Conservation (phyloP, 2,888 invertebrate species). For the Pogonocherus hispidulus region DNA sequence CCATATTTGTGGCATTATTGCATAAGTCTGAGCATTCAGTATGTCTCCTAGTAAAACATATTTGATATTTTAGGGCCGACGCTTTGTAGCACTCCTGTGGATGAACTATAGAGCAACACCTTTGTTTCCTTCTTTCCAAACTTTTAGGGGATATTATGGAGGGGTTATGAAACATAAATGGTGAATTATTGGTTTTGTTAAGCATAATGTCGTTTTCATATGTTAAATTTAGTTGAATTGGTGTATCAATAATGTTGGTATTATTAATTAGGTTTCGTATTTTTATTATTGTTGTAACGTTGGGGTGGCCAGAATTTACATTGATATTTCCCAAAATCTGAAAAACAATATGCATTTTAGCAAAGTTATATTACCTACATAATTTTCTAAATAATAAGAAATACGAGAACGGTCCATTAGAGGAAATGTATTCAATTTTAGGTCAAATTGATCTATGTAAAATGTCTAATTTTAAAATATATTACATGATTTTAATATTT, state of each 20-base stretch:
- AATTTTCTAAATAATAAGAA: too few relatives aligned
- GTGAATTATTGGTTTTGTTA: neutral
- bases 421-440: too few relatives aligned
- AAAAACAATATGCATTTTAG: too few relatives aligned
- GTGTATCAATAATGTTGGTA: conserved; percentile 1
- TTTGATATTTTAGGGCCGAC: neutral
- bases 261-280: conserved; percentile 10
- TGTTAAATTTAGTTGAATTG: conserved; percentile 9
- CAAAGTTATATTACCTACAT: too few relatives aligned
- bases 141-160: neutral
- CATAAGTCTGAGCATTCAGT: conserved; percentile 13
- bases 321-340: neutral
- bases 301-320: neutral
- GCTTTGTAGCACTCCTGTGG: conserved; percentile 20
- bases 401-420: too few relatives aligned
- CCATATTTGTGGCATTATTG: conserved; percentile 4
- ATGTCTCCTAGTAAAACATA: conserved; percentile 28
- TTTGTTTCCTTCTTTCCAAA: neutral
- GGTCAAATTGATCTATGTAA: too few relatives aligned
- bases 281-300: conserved; percentile 13
- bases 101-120: conserved; percentile 18
- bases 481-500: too few relatives aligned
- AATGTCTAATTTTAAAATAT: too few relatives aligned
- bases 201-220: neutral
- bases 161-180: too few relatives aligned